These are phyloP conservation scores for Philereme vetulata DNA, from an alignment of 2,888 invertebrate species.

Conservation along the genomic window DNA sequence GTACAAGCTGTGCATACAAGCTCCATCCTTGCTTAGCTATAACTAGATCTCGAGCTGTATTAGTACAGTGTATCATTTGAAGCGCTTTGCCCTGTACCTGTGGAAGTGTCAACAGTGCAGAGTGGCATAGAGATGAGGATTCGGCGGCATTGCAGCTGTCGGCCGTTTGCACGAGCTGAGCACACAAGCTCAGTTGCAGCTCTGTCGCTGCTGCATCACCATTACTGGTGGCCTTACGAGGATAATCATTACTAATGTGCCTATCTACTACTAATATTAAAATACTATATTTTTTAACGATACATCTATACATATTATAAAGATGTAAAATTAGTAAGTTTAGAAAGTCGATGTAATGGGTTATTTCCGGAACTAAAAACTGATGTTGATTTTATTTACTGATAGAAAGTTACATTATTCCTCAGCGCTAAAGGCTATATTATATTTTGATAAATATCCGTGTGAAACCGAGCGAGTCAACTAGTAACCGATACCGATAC, in stretches of 20 bases:
- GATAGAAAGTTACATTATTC: no score
- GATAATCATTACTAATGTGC: neutral
- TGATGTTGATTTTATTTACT: no score
- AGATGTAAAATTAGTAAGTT: no score
- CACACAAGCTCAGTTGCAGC: conserved; percentile 40
- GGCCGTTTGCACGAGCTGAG: conserved; percentile 55
- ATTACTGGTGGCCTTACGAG: conserved; percentile 31
- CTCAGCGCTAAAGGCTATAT: no score
- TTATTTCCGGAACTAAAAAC: no score
- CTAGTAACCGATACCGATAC: no score
- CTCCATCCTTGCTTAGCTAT: conserved; percentile 40
- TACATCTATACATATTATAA: no score
- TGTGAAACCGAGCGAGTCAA: no score
- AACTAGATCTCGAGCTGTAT: conserved; percentile 16
- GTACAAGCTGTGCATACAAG: conserved; percentile 53
- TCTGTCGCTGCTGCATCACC: conserved; percentile 36
- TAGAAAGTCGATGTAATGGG: no score
- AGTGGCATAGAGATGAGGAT: conserved; percentile 46
- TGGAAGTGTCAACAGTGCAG: conserved; percentile 55
- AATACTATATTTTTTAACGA: no score
- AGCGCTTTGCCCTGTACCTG: conserved; percentile 25
- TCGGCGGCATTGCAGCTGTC: conserved; percentile 65
- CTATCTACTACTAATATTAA: neutral
- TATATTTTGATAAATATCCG: no score
- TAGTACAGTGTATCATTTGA: conserved; percentile 12